Conservation (phyloP, 2,113 vertebrate genomes). For the Forbesichthys papilliferus region DNA sequence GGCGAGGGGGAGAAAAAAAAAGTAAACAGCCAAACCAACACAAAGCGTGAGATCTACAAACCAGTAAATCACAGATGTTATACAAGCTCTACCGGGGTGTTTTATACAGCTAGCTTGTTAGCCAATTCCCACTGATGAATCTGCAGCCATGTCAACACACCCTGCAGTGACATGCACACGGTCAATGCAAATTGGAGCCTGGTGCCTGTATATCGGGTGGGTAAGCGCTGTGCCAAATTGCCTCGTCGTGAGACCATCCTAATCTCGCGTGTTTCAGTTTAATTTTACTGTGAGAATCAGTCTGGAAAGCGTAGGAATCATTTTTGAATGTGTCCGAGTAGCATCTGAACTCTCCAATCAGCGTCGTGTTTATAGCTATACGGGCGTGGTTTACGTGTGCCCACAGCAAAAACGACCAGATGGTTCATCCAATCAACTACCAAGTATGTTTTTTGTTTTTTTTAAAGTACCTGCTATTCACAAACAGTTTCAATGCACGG, state of each 20-base stretch:
- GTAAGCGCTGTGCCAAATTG: background rate
- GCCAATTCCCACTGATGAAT: conserved; percentile 71
- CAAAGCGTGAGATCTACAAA: conserved; percentile 71
- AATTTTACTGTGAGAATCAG: too few relatives aligned
- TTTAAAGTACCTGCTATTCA: too few relatives aligned
- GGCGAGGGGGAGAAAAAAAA: conserved; percentile 35
- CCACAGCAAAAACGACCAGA: too few relatives aligned
- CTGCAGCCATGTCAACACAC: conserved; percentile 58
- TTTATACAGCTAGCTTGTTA: conserved; percentile 62
- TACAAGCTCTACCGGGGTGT: conserved; percentile 74
- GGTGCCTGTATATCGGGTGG: conserved; percentile 32
- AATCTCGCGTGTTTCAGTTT: too few relatives aligned
- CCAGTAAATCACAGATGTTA: conserved; percentile 78
- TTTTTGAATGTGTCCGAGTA: too few relatives aligned
- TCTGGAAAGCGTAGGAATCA: too few relatives aligned
- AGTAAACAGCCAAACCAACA: conserved; percentile 66
- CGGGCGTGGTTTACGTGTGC: too few relatives aligned
- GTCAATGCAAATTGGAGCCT: conserved; percentile 31
- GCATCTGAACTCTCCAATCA: too few relatives aligned
- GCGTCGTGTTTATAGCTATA: conserved; percentile 19
- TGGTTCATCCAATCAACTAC: too few relatives aligned
- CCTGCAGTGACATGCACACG: conserved; percentile 43
- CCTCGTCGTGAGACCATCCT: too few relatives aligned
- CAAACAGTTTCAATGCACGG: too few relatives aligned
- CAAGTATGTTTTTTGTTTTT: too few relatives aligned